phyloP scores from a whole-genome alignment of 2,888 invertebrate genomes.

The Volucella bombylans region DNA sequence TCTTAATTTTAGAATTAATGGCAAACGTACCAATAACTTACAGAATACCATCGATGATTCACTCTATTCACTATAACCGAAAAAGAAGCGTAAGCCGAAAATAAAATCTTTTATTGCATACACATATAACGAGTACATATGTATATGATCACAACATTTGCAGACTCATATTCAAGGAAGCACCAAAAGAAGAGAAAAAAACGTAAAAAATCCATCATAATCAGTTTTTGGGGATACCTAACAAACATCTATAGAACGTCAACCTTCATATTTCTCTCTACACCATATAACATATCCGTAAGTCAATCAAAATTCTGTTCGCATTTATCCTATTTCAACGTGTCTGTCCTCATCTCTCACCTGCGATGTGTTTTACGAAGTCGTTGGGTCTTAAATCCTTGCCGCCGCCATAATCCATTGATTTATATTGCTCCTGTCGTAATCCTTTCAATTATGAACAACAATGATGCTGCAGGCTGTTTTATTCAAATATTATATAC shows the following conservation, averaged over 20 bases:
- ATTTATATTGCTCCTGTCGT: constrained; percentile 54
- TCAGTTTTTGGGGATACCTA: constrained; percentile 3
- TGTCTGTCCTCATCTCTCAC: neutral
- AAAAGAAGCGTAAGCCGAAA: neutral
- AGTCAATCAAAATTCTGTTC: constrained; percentile 46
- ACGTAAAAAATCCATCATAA: constrained; percentile 18
- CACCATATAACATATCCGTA: neutral
- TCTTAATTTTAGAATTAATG: constrained; percentile 1
- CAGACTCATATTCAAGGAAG: constrained; percentile 24
- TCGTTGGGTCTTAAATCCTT: constrained; percentile 39
- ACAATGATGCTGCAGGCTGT: constrained; percentile 41
- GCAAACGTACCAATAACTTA: constrained; percentile 8
- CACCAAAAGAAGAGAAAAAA: neutral
- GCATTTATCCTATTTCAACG: constrained; percentile 11
- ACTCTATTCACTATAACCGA: neutral
- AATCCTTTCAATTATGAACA: constrained; percentile 66
- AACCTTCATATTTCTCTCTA: neutral
- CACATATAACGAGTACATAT: no score
- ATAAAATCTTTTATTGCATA: constrained; percentile 8
- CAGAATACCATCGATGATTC: neutral
- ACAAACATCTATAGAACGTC: neutral
- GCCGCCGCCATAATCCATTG: constrained; percentile 55
- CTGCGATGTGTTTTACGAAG: constrained; percentile 3
- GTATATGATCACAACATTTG: constrained; percentile 13
- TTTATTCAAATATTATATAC: constrained; percentile 28